Evolutionary conservation across 2,113 vertebrate species (phyloP).

Genomic region (Cyprinodon variegatus): DNA sequence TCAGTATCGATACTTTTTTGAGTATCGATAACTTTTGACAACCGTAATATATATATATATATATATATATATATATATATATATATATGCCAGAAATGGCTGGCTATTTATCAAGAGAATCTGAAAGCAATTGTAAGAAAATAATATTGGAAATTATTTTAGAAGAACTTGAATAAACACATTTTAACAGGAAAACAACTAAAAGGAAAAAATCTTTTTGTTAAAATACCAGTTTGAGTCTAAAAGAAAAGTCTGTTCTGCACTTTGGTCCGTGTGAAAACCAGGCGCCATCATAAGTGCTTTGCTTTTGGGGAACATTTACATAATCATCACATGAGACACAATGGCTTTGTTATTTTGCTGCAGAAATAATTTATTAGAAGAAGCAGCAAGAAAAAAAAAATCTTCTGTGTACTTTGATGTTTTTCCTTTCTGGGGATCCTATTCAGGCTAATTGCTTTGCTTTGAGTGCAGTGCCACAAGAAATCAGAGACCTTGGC

Average conservation of each 20-base stretch:
- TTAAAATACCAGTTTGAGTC: not conserved
- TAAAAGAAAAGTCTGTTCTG: not conserved
- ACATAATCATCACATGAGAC: constrained; percentile 29
- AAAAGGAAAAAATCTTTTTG: not conserved
- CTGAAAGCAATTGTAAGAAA: not conserved
- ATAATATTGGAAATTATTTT: not conserved
- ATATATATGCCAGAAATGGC: too few relatives aligned
- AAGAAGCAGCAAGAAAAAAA: constrained; percentile 8
- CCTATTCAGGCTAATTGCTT: not conserved
- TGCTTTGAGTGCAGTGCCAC: not conserved
- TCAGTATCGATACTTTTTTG: too few relatives aligned
- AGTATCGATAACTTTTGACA: too few relatives aligned
- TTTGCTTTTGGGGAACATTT: constrained; percentile 26
- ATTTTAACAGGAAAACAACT: not conserved
- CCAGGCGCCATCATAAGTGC: not conserved
- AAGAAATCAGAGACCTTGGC: too few relatives aligned
- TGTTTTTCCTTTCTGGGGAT: constrained; percentile 13
- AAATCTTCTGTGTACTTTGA: constrained; percentile 6
- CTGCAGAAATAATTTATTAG: constrained; percentile 13
- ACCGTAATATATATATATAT: too few relatives aligned
- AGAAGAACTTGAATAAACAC: not conserved
- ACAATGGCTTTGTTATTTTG: constrained; percentile 19
- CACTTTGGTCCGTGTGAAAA: not conserved
- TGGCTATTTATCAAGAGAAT: too few relatives aligned
- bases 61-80: too few relatives aligned